Evolutionary conservation across 1,140 invertebrate genomes (phyloP), one percentile per base, ranked within the genome.

Genomic region (Coelopa frigida): DNA sequence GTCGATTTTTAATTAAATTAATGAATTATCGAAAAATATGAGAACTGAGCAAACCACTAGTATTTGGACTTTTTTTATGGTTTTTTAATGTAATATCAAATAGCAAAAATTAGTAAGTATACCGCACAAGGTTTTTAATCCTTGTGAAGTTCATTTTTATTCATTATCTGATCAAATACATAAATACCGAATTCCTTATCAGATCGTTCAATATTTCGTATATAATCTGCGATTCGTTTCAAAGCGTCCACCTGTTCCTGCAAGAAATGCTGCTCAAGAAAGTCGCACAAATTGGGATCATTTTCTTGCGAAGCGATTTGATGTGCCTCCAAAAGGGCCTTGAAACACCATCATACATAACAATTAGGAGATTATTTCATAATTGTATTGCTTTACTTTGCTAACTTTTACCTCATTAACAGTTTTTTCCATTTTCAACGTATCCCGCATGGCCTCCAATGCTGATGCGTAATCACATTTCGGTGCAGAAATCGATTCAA

Each of bases 221-320:
- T 75, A 53, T 81, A 76, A 61, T 84, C 79, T 3, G 78, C 76
- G 6, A 90, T 71, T 54, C 83, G 74, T 56, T 87, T 85, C 41
- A 87, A 85, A 2, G 79, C 73, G 51, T 86, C 81, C 5, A 89
- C 84, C 72, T 89, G 85, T 56, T 87, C 83, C 54, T 81, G 76
- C 22, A 89, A 58, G 54, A 78, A 87, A 56, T 85, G 76, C 0
- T 73, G 75, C 64, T 87, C 85, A 43, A 89, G 60, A 54, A 84
- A 87, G 57, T 87, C 83, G 51, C 78, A 74, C 1, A 86, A 67
- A 67, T 86, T 81, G 5, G 79, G 73, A 69, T 91, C 87, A 44
- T 75, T 76, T 53, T 85, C 75, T 4, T 70, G 63, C 10, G 72
- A 70, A 7, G 83, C 85, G 37, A 85, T 41, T 5, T 70, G 67